These are phyloP conservation scores for Mycalesis mineus DNA, from an alignment of 2,888 invertebrate genomes.

Conservation along the genomic window DNA sequence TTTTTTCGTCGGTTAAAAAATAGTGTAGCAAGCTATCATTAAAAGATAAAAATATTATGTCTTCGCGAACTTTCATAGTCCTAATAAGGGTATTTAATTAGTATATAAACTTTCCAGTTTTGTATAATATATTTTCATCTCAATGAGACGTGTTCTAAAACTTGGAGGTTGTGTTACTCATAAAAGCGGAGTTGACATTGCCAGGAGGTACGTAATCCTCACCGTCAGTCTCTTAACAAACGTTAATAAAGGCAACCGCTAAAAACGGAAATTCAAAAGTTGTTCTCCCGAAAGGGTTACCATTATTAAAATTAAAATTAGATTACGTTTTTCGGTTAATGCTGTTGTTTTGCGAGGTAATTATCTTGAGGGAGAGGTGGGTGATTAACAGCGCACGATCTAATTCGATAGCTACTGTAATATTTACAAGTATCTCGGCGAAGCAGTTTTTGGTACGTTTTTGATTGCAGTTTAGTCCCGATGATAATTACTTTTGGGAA, in stretches of 20 bases:
- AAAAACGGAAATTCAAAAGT: conserved; percentile 48
- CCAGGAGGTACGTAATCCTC: conserved; percentile 22
- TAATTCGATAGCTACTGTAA: conserved; percentile 71
- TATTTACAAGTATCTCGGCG: conserved; percentile 65
- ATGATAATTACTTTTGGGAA: conserved; percentile 74
- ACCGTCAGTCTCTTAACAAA: conserved; percentile 32
- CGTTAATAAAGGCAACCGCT: conserved; percentile 38
- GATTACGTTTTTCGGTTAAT: conserved; percentile 67
- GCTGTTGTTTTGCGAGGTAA: conserved; percentile 61
- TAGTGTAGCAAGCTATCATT: no score
- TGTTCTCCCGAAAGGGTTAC: conserved; percentile 48
- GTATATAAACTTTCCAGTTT: no score
- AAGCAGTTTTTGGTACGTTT: conserved; percentile 72
- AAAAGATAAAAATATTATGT: no score
- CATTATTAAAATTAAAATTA: conserved; percentile 73
- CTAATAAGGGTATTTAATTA: no score
- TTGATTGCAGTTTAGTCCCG: conserved; percentile 72
- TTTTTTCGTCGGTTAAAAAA: no score
- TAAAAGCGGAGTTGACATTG: conserved; percentile 20
- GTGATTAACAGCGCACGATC: conserved; percentile 51
- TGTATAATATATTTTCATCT: no score
- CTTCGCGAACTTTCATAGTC: no score
- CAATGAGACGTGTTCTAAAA: neutral
- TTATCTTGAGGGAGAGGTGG: conserved; percentile 50
- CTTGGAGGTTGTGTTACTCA: neutral